A percentile compares a stretch with the other conserved stretches of the same genome.
These are phyloP conservation scores for Drosophila rubida DNA, from an alignment of 2,888 invertebrate genomes.

Conservation along the genomic window DNA sequence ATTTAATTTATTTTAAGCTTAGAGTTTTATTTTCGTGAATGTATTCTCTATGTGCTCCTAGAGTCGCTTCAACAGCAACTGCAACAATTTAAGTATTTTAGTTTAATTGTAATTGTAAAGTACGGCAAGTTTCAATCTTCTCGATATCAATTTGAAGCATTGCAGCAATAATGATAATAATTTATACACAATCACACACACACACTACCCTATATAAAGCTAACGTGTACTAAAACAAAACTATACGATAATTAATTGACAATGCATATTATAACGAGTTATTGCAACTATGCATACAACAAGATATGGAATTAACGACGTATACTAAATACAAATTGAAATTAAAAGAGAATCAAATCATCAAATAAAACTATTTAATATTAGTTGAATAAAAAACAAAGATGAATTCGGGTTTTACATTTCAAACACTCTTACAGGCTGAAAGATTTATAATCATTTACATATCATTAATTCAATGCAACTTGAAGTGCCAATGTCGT, in stretches of 20 bases:
- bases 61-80: constrained; percentile 48
- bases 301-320: constrained; percentile 42
- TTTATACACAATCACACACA: constrained; percentile 44
- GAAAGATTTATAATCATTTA: background rate
- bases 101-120: constrained; percentile 58
- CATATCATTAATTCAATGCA: constrained; percentile 1
- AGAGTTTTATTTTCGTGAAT: constrained; percentile 37
- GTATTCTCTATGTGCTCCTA: constrained; percentile 55
- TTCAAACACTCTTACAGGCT: background rate
- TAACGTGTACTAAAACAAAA: constrained; percentile 36
- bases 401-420: background rate
- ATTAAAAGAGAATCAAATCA: constrained; percentile 59
- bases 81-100: constrained; percentile 61
- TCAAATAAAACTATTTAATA: constrained; percentile 72
- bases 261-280: constrained; percentile 53
- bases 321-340: constrained; percentile 63
- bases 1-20: constrained; percentile 49
- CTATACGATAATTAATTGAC: constrained; percentile 32
- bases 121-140: constrained; percentile 28
- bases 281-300: constrained; percentile 25
- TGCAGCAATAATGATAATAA: constrained; percentile 55
- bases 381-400: constrained; percentile 58
- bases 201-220: constrained; percentile 32
- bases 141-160: constrained; percentile 50
- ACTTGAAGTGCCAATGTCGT: background rate